Evolutionary conservation across 2,113 vertebrate species (phyloP).

Genomic region (Dasyurus viverrinus): DNA sequence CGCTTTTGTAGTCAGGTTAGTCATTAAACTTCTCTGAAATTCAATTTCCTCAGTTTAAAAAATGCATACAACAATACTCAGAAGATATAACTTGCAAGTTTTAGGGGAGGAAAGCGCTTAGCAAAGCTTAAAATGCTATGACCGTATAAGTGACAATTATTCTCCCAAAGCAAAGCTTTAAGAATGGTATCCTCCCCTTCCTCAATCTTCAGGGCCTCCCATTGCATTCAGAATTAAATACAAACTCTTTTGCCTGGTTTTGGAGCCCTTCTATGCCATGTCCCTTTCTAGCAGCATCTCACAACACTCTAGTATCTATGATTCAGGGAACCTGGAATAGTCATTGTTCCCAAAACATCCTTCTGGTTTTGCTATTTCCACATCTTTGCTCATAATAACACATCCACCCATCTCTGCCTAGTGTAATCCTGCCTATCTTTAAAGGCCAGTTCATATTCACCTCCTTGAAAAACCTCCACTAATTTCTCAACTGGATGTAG

Average conservation of each 20-base stretch:
- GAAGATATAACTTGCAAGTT: neutral
- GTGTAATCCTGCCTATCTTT: neutral
- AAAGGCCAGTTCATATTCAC: neutral
- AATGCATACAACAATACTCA: neutral
- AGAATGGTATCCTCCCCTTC: neutral
- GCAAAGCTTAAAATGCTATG: neutral
- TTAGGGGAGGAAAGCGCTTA: neutral
- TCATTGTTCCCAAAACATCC: too few species aligned
- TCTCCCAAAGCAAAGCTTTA: neutral
- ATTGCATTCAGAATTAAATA: neutral
- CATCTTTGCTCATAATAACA: too few species aligned
- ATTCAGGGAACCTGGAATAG: too few species aligned
- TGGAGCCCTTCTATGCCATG: too few species aligned
- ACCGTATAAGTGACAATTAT: neutral
- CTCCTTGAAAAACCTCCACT: neutral
- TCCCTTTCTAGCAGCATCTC: too few species aligned
- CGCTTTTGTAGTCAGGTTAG: neutral
- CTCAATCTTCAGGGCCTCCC: neutral
- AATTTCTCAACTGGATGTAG: neutral
- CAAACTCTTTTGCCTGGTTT: neutral
- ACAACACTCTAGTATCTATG: too few species aligned
- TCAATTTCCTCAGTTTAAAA: neutral
- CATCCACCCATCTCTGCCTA: too few species aligned
- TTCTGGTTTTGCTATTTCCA: too few species aligned
- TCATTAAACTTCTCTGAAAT: neutral